Evolutionary conservation across 2,113 vertebrate genomes (phyloP), one percentile per base, ranked within the genome.

Genomic region (Mormoops blainvillei): DNA sequence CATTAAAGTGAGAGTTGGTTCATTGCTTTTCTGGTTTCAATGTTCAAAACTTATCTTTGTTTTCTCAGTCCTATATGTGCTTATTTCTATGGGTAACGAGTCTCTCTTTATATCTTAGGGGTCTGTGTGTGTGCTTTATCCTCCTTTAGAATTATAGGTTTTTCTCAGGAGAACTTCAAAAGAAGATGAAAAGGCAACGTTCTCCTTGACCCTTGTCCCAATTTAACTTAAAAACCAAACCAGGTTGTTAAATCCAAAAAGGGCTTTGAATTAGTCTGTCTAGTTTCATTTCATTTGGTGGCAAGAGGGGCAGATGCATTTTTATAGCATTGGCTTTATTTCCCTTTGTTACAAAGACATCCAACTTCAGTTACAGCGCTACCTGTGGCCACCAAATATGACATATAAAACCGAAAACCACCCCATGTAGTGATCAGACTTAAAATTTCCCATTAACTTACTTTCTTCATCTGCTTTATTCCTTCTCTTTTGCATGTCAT

Each of bases 151-250:
- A 84, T 50, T 54, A 2, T 11, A 70, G 33, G 1, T 9, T 82
- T 85, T 96, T 80, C 63, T 95, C 48, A 22, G 61, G 52, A 94
- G 41, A 87, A 97, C 91, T 93, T 95, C 58, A 93, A 96, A 94
- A 68, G 65, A 71, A 94, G 87, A 92, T 68, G 67, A 90, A 92
- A 95, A 95, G 45, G 54, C 36, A 91, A 80, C 71, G 68, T 92
- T 85, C 28, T 82, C 63, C 93, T 93, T 94, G 87, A 95, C 71
- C 67, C 5, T 82, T 96, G 76, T 65, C 54, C 61, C 28, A 73
- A 68, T 95, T 97, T 96, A 94, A 97, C 96, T 96, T 89, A 96
- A 96, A 96, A 96, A 54, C 38, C 43, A 87, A 77, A 85, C 61
- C 63, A 85, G 33, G 67, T 74, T 86, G 74, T 92, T 56, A 92